Evolutionary conservation across 2,888 invertebrate genomes (phyloP), one percentile per base, ranked within the genome.

Genomic region (Caenorhabditis auriculariae): DNA sequence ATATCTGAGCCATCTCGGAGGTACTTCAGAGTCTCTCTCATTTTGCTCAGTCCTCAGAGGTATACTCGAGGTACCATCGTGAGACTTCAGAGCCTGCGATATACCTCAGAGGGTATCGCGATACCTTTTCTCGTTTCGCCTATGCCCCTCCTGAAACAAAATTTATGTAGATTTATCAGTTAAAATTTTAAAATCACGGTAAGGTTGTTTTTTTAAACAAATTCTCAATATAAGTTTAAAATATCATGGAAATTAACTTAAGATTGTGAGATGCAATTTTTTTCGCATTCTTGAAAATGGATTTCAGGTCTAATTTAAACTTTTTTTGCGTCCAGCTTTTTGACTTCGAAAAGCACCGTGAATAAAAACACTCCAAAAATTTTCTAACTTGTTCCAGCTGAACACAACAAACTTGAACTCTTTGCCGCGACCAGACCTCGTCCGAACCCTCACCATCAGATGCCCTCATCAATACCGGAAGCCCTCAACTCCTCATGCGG

Each of bases 371-470:
- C 17, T 17, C 17, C 17, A n/a, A 19, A n/a, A 15, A 19, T 19
- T 9, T 17, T 17, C 3, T 17, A 21, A 29, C 4, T 9, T 27
- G 41, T 66, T 72, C 26, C 60, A 75, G 75, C 54, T 75, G 29
- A 74, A 75, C 60, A 48, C 64, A 23, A 66, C 72, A 7, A 66
- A 54, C 43, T 54, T 72, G 48, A 48, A 52, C 4, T 47, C 62
- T 32, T 37, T 75, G 21, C 60, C 56, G 15, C 66, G 69, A 23
- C 69, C 67, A 19, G 73, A 75, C 51, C 54, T 61, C n/a, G 70
- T 75, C 7, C 60, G 73, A 29, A 75, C 75, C 15, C 57, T 75
- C 19, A 75, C 73, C 12, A 75, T 75, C 43, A 50, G 72, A 57
- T 75, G 75, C 44, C 70, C 70, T n/a, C 72, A 72, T 56, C 62